phyloP scores from a whole-genome alignment of 2,797 vertebrate species.

The Botia kubotai region DNA sequence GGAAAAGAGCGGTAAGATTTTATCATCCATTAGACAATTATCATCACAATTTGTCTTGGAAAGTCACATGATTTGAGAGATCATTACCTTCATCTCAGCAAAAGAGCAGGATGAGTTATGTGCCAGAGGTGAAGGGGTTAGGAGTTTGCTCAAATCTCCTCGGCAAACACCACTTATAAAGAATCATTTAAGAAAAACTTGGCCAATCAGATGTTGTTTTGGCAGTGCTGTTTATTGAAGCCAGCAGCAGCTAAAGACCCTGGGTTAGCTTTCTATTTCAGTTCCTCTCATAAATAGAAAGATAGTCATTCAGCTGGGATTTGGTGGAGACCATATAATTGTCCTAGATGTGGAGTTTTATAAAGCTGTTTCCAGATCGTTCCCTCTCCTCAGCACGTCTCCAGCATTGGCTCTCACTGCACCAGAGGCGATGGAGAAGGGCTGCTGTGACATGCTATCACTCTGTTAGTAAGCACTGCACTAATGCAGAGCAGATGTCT shows the following conservation, averaged over 20 bases:
- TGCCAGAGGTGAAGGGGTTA: background rate
- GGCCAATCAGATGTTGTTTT: conserved; percentile 15
- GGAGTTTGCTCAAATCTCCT: background rate
- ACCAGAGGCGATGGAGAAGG: conserved; percentile 21
- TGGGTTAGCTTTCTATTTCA: conserved; percentile 6
- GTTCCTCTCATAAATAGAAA: conserved; percentile 31
- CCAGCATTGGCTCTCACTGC: conserved; percentile 8
- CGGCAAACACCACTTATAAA: conserved; percentile 7
- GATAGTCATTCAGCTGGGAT: conserved; percentile 35
- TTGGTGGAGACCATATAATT: conserved; percentile 33
- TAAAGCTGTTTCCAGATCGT: conserved; percentile 31
- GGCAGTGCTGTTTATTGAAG: conserved; percentile 19
- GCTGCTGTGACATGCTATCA: conserved; percentile 46
- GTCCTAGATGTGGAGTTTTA: conserved; percentile 28
- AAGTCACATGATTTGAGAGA: background rate
- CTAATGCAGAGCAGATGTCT: conserved; percentile 65
- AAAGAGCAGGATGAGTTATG: background rate
- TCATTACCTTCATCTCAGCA: background rate
- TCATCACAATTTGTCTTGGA: background rate
- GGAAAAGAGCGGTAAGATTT: background rate
- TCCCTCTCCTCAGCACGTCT: conserved; percentile 34
- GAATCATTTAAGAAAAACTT: conserved; percentile 17
- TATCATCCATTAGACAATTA: background rate
- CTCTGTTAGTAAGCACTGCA: conserved; percentile 35
- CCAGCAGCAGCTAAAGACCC: background rate